Conservation (phyloP, 2,888 invertebrate genomes). For the Drosophila seclusa region DNA sequence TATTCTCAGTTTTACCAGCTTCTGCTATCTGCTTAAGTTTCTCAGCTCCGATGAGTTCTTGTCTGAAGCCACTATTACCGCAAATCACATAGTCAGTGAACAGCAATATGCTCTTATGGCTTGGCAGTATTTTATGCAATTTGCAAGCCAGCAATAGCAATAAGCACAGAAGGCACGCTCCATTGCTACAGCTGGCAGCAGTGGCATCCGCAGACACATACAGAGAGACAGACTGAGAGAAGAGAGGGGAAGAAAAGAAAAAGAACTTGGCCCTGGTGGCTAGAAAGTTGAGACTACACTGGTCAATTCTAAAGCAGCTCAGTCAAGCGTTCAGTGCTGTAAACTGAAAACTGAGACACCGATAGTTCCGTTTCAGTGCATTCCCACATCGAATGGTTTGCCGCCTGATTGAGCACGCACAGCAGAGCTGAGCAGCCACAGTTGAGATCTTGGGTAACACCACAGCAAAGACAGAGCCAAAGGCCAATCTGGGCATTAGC, state of each 20-base stretch:
- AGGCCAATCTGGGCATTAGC: constrained; percentile 42
- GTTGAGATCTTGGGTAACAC: constrained; percentile 35
- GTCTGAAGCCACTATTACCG: constrained; percentile 29
- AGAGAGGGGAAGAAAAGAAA: neutral
- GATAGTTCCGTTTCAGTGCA: constrained; percentile 70
- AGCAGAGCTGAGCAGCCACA: constrained; percentile 1
- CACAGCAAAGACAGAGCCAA: constrained; percentile 28
- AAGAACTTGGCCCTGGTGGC: constrained; percentile 47
- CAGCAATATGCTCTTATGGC: constrained; percentile 76
- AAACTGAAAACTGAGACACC: constrained; percentile 64
- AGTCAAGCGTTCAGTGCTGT: constrained; percentile 23
- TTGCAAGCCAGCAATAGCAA: constrained; percentile 66
- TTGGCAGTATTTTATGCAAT: constrained; percentile 77
- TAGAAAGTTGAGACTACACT: constrained; percentile 66
- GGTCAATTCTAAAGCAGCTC: constrained; percentile 54
- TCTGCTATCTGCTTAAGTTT: neutral
- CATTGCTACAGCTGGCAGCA: constrained; percentile 53
- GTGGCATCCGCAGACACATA: constrained; percentile 3
- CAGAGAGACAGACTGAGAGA: neutral
- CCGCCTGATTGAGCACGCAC: constrained; percentile 37
- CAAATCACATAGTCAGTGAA: constrained; percentile 74
- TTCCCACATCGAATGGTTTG: constrained; percentile 50
- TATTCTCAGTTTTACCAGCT: neutral
- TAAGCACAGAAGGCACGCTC: constrained; percentile 48
- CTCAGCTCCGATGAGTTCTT: neutral